Base-by-base conservation (phyloP, 2,888 invertebrate genomes). In the Atherix ibis region DNA sequence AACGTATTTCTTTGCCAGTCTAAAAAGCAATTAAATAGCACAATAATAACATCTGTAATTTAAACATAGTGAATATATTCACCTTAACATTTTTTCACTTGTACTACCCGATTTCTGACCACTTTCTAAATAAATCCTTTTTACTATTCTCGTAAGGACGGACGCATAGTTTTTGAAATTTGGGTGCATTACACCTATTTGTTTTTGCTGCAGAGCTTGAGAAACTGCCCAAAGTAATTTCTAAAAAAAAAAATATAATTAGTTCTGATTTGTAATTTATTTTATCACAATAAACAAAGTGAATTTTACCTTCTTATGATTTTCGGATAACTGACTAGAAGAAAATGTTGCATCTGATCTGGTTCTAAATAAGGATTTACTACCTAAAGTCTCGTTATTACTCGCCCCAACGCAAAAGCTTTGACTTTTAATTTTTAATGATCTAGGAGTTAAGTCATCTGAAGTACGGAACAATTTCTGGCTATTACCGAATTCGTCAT, bases 151-250 rank as follows among this genome's bases (percentile, higher is more conserved):
- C 3, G 77, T 78, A 35, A 84, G 58, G 2, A 67, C 63, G 0
- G 75, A 66, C 3, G 80, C 82, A 51, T 73, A 76, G 40, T 73
- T 67, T 36, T 78, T 74, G 59, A 82, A 84, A 27, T 73, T 68
- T 1, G 73, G 67, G 45, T 83, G 78, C 17, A 49, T 52, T 1
- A 65, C 67, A 1, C 70, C 70, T 49, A 82, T 73, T 26, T 80
- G 79, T 53, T 76, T 75, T 17, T 66, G 64, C 27, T 79, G 70
- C 13, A 84, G 60, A 1, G 83, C 78, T 48, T 80, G 76, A 3
- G 81, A 75, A 4, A 83, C 80, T 1, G 83, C 82, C 82, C 82
- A 83, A 13, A 82, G 60, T 17, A 84, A 63, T 67, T 84, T 84
- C 80, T 55, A 10, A 19, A 28, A 25, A 5, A 30, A n/a, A 27